Conservation (phyloP, 2,113 vertebrate species). For the Scalopus aquaticus region DNA sequence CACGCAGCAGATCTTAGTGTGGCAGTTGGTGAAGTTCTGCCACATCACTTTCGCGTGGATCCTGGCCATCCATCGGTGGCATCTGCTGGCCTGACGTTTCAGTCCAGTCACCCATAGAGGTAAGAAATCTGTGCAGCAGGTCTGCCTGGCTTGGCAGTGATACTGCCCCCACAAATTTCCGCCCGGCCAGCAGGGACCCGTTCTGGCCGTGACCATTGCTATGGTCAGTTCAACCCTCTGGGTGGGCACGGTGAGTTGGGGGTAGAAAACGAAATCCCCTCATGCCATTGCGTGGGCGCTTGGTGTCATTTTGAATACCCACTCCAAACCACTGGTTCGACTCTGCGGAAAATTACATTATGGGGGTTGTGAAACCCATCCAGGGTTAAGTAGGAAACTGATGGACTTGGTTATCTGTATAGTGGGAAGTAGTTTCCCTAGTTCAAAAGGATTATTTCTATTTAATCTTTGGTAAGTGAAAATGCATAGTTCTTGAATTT, state of each 20-base stretch:
- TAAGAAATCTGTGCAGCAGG: constrained; percentile 92
- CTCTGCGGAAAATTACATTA: not conserved
- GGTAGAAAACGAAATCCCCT: no score
- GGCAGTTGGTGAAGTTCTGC: constrained; percentile 96
- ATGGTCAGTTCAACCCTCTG: no score
- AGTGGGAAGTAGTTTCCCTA: not conserved
- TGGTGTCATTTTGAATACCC: not conserved
- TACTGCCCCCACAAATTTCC: no score
- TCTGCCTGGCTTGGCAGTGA: no score
- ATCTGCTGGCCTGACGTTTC: constrained; percentile 95
- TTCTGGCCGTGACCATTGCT: no score
- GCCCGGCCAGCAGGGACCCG: no score
- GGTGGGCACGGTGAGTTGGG: no score
- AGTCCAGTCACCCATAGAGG: constrained; percentile 96
- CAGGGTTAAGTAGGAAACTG: not conserved
- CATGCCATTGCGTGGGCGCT: no score
- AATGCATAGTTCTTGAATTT: not conserved
- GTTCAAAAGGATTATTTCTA: not conserved
- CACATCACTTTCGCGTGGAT: constrained; percentile 99
- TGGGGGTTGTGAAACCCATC: not conserved
- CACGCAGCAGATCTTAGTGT: constrained; percentile 97
- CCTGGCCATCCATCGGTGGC: constrained; percentile 95
- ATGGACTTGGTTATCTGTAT: not conserved
- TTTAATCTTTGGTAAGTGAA: not conserved
- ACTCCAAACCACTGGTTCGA: not conserved